Evolutionary conservation across 2,888 invertebrate species (phyloP).

Genomic region (Nycteola revayana): DNA sequence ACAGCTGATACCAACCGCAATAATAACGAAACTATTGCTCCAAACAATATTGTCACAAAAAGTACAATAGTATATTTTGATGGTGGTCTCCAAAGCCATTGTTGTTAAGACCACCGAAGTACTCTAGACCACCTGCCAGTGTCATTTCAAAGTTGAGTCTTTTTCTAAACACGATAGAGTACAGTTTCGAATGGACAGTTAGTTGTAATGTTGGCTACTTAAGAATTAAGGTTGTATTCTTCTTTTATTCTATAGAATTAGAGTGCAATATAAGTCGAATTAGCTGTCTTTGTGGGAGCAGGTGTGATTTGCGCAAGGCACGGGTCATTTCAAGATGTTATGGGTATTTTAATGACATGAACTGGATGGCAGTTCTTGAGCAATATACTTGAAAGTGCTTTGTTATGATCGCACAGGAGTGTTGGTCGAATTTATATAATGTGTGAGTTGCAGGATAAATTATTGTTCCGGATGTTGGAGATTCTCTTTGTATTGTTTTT

Average conservation of each 20-base stretch:
- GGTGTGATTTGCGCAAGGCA: constrained; percentile 40
- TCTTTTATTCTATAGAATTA: constrained; percentile 16
- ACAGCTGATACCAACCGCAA: neutral
- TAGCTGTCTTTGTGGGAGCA: constrained; percentile 53
- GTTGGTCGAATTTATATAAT: no score
- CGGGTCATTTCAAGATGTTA: constrained; percentile 34
- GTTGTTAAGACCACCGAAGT: constrained; percentile 2
- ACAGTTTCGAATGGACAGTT: no score
- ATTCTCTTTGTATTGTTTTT: no score
- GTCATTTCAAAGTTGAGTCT: no score
- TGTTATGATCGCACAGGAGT: no score
- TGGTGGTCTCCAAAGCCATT: constrained; percentile 47
- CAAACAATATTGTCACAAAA: constrained; percentile 33
- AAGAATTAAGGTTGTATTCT: constrained; percentile 2
- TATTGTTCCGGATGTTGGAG: no score
- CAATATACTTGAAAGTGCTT: no score
- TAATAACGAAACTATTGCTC: constrained; percentile 12
- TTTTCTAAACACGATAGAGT: no score
- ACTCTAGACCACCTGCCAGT: no score
- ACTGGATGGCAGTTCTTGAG: no score
- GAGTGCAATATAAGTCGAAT: constrained; percentile 56
- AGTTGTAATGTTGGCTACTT: no score
- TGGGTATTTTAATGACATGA: neutral
- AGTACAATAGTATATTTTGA: constrained; percentile 53
- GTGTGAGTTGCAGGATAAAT: no score